These are phyloP conservation scores for Eristalis arbustorum DNA, from an alignment of 2,888 invertebrate genomes.

Conservation along the genomic window DNA sequence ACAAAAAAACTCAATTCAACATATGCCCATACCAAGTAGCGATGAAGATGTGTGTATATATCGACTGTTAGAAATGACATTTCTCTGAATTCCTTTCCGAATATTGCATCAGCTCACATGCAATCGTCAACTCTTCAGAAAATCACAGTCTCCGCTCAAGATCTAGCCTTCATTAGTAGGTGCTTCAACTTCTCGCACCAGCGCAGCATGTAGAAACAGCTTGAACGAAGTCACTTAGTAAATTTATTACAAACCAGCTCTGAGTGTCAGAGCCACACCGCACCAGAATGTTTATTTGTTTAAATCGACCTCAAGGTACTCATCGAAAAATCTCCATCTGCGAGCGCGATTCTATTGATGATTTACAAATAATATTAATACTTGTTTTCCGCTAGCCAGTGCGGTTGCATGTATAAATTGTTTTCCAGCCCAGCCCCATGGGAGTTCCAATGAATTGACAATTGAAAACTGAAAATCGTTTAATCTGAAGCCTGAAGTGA, in stretches of 20 bases:
- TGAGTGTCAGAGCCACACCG: neutral
- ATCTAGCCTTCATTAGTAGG: too few species aligned
- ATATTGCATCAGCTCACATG: too few species aligned
- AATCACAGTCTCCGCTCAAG: too few species aligned
- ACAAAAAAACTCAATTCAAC: too few species aligned
- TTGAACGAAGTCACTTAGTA: neutral
- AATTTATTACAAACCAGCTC: neutral
- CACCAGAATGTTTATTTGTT: neutral
- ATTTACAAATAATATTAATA: neutral
- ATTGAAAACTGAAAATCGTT: neutral
- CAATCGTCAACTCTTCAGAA: too few species aligned
- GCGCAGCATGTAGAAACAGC: neutral
- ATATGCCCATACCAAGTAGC: too few species aligned
- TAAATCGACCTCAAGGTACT: neutral
- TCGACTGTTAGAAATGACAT: too few species aligned
- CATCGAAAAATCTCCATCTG: neutral
- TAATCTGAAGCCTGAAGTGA: neutral
- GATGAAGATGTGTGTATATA: too few species aligned
- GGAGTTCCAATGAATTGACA: neutral
- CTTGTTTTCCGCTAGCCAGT: neutral
- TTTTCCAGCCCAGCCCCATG: neutral
- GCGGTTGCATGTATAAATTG: neutral
- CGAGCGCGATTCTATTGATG: neutral
- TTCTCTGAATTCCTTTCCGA: too few species aligned
- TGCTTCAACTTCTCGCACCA: too few species aligned